phyloP scores from a whole-genome alignment of 2,113 vertebrate genomes.

The Onychostruthus taczanowskii region DNA sequence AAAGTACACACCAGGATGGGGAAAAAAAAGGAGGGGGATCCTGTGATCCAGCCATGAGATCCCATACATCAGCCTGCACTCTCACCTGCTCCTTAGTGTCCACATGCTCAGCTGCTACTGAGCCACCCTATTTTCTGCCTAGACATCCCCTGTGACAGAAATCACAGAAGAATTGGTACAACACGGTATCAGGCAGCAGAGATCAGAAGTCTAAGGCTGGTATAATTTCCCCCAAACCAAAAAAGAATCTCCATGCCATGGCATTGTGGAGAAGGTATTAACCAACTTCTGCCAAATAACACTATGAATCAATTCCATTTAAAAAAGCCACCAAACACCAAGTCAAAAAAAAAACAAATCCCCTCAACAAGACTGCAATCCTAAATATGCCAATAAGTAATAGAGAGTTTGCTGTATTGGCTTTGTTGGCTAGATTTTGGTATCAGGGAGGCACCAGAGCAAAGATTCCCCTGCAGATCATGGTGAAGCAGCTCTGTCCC shows the following conservation, averaged over 20 bases:
- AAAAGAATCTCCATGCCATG: neutral
- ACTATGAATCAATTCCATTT: neutral
- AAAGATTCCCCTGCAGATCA: neutral
- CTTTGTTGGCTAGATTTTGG: neutral
- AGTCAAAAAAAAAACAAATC: neutral
- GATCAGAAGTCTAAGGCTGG: neutral
- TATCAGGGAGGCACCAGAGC: accelerated
- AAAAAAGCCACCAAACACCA: neutral
- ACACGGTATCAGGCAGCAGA: neutral
- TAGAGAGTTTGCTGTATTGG: neutral
- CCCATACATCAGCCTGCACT: neutral
- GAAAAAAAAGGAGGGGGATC: neutral
- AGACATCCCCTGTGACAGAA: accelerated
- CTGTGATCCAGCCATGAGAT: neutral
- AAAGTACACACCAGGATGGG: neutral
- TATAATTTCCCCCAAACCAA: neutral
- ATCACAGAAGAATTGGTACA: neutral
- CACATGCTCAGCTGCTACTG: neutral
- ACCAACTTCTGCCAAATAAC: neutral
- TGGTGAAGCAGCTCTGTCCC: neutral
- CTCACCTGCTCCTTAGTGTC: neutral
- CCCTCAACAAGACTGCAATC: neutral
- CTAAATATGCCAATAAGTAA: neutral
- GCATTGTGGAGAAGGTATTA: neutral
- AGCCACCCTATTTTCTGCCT: neutral